phyloP scores from a whole-genome alignment of 2,888 invertebrate species.

The Orthosia incerta region DNA sequence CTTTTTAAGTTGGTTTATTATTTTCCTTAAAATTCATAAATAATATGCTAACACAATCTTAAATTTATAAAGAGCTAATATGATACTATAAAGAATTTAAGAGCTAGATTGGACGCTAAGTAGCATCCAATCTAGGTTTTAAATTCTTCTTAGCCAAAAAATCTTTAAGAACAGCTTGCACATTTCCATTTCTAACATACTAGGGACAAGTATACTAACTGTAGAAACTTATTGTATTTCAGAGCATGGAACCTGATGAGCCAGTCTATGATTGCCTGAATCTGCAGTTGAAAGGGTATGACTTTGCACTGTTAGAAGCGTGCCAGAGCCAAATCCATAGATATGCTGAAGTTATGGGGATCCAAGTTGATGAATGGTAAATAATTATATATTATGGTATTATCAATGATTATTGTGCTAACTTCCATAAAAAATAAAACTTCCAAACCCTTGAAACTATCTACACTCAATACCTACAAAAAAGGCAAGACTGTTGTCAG shows the following conservation, averaged over 20 bases:
- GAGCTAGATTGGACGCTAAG: no score
- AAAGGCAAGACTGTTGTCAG: no score
- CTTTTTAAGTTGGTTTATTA: no score
- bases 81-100: no score
- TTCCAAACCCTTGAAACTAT: background rate
- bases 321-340: conserved; percentile 95
- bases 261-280: conserved; percentile 94
- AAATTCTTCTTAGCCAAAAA: background rate
- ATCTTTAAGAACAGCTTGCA: background rate
- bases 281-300: conserved; percentile 95
- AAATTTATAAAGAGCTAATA: no score
- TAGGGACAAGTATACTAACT: background rate
- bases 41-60: no score
- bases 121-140: background rate
- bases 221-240: conserved; percentile 70
- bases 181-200: background rate
- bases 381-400: background rate
- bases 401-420: background rate
- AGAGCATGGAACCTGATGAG: conserved; percentile 92
- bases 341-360: conserved; percentile 93
- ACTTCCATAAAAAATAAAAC: background rate
- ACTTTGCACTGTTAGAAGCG: conserved; percentile 95
- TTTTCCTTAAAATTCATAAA: no score
- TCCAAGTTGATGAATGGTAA: conserved; percentile 94
- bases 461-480: no score